phyloP scores from a whole-genome alignment of 2,888 invertebrate species.

The Eristalis pertinax region DNA sequence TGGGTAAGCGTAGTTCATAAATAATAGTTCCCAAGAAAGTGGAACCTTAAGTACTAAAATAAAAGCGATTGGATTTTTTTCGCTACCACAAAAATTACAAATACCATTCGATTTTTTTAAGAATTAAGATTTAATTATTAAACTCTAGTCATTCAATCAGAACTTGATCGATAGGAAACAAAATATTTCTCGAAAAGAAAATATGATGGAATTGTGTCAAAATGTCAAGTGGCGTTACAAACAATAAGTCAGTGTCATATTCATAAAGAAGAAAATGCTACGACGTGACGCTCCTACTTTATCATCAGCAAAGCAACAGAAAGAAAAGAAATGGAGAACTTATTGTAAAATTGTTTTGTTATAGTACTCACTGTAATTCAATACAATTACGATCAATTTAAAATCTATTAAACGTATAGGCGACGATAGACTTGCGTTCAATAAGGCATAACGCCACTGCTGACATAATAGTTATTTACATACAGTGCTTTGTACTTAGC shows the following conservation, averaged over 20 bases:
- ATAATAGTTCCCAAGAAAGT: too few relatives aligned
- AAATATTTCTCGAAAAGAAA: not conserved
- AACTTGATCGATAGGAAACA: not conserved
- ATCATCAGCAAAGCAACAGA: not conserved
- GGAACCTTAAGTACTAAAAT: too few relatives aligned
- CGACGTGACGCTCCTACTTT: not conserved
- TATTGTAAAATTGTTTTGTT: conserved; percentile 10
- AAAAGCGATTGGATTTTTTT: too few relatives aligned
- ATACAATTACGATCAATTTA: conserved; percentile 65
- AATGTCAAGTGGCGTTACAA: not conserved
- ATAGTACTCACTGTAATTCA: conserved; percentile 43
- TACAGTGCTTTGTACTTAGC: not conserved
- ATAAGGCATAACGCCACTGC: conserved; percentile 52
- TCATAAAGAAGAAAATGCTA: not conserved
- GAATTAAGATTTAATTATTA: too few relatives aligned
- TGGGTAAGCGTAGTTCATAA: too few relatives aligned
- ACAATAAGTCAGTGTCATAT: conserved; percentile 30
- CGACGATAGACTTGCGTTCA: conserved; percentile 39
- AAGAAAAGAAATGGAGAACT: not conserved
- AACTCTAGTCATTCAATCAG: too few relatives aligned
- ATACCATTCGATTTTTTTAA: too few relatives aligned
- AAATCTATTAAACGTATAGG: conserved; percentile 51
- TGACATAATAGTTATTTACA: conserved; percentile 38
- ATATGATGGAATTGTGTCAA: not conserved
- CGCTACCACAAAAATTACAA: too few relatives aligned